A percentile compares a stretch with the other conserved stretches of the same genome.
These are phyloP conservation scores for Sebastes taczanowskii DNA, from an alignment of 2,797 vertebrate species.

Conservation along the genomic window DNA sequence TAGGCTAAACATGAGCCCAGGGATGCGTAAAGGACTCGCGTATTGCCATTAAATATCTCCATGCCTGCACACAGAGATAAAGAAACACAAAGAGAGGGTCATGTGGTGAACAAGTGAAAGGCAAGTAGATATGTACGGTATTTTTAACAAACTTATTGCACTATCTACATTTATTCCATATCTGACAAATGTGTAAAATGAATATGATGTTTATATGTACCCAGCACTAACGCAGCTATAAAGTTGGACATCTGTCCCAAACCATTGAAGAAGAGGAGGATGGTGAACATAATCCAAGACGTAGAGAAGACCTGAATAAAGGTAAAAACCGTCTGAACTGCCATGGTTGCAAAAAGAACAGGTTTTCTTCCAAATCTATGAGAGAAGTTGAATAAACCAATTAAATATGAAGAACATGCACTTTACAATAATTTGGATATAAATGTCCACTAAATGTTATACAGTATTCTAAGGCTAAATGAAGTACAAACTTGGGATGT, in stretches of 20 bases:
- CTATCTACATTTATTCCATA: background rate
- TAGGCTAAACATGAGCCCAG: conserved; percentile 85
- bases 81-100: background rate
- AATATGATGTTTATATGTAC: conserved; percentile 57
- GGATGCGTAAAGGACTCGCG: conserved; percentile 86
- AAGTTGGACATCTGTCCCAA: conserved; percentile 91
- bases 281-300: conserved; percentile 85
- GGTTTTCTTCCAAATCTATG: conserved; percentile 88
- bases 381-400: background rate
- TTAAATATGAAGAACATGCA: background rate
- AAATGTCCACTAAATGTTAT: background rate
- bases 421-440: too few species aligned
- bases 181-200: background rate
- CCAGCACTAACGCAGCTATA: conserved; percentile 89
- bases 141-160: too few species aligned
- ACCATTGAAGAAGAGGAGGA: conserved; percentile 86
- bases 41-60: conserved; percentile 86
- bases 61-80: conserved; percentile 75
- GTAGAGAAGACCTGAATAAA: conserved; percentile 87
- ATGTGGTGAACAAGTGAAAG: background rate
- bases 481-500: background rate
- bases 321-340: conserved; percentile 86
- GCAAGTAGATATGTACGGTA: background rate
- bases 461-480: background rate
- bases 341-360: conserved; percentile 87